Percentiles rank a stretch among this genome's conserved stretches.
Evolutionary conservation across 2,113 vertebrate species (phyloP).

Genomic region (Dendropsophus ebraccatus): DNA sequence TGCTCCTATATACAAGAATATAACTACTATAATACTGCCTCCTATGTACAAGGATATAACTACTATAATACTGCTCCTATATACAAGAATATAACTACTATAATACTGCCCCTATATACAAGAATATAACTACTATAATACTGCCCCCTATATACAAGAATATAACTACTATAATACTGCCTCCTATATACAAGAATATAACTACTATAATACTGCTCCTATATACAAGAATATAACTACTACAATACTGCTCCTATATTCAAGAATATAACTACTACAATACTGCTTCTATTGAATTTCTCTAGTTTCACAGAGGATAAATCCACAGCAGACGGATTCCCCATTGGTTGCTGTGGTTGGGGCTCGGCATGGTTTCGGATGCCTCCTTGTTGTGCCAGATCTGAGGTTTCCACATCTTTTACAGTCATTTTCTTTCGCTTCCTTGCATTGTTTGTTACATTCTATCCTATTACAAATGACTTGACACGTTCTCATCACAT

Average conservation of each 20-base stretch:
- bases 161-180: constrained; percentile 24
- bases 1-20: not conserved
- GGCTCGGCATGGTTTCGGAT: not conserved
- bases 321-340: not conserved
- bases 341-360: not conserved
- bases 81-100: constrained; percentile 7
- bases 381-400: constrained; percentile 61
- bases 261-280: constrained; percentile 10
- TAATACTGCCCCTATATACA: not conserved
- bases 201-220: constrained; percentile 3
- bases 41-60: not conserved
- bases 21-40: not conserved
- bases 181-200: not conserved
- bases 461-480: constrained; percentile 82
- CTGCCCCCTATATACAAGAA: not conserved
- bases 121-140: constrained; percentile 5
- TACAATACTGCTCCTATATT: not conserved
- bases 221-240: constrained; percentile 8
- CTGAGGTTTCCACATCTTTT: constrained; percentile 65
- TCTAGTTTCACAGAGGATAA: too few relatives aligned
- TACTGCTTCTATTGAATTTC: not conserved
- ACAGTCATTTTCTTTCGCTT: constrained; percentile 78
- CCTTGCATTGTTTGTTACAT: constrained; percentile 85
- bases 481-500: constrained; percentile 78
- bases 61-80: constrained; percentile 1